Evolutionary conservation across 2,113 vertebrate genomes (phyloP), one percentile per base, ranked within the genome.

Genomic region (Hippopotamus amphibius): DNA sequence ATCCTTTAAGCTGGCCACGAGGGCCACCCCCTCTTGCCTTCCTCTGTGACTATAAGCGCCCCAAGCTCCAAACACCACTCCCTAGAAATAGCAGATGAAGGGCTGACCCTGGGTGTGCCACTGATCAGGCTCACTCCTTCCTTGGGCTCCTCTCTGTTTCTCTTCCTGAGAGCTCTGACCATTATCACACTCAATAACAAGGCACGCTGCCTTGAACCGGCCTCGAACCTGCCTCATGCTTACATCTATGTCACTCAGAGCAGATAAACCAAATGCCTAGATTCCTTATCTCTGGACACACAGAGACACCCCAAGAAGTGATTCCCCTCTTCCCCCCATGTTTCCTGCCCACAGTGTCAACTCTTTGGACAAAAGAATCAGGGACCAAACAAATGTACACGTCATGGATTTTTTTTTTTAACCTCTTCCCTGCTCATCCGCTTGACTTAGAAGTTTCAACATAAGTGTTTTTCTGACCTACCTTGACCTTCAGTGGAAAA

Each of bases 401-500:
- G 15, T 46, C 71, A 41, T 55, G 24, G 28, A 30, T 37, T 65
- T 61, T 19, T 22, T 61, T 61, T 61, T 53, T 53, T 53, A 41
- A 7, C 53, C 16, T 66, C 30, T 37, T 63, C 33, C 17, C n/a
- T n/a, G 19, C 16, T 83, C 19, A 22, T 33, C 26, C 57, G 21
- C 17, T 26, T 37, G 65, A 81, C 69, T 48, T 85, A 46, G 72
- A 84, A 82, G 11, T 53, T 55, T 74, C 16, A 50, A 63, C n/a
- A 26, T 17, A 16, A 61, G 96, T 15, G 37, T 69, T 65, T 41
- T 83, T 72, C 77, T 87, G 93, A 85, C 82, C 46, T 81, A 48
- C 82, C 89, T 69, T 97, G 84, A 22, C 41, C 66, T 84, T 46
- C 13, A 43, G 74, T 72, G 86, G 66, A 33, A 79, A 80, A 88